A percentile compares a stretch with the other conserved stretches of the same genome.
These are phyloP conservation scores for Nymphalis c-album DNA, from an alignment of 2,888 invertebrate species.

Conservation along the genomic window DNA sequence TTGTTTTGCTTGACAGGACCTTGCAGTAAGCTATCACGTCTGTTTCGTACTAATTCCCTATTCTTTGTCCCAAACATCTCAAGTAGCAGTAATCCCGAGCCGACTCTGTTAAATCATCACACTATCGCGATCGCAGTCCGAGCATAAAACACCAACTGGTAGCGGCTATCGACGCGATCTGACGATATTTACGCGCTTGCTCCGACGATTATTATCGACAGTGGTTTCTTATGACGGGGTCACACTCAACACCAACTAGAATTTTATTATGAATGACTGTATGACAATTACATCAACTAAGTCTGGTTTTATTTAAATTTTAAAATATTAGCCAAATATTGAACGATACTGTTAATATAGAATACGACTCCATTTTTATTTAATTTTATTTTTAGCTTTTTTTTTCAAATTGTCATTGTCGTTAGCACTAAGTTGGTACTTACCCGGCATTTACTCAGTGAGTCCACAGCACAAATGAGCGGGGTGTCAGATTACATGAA, in stretches of 20 bases:
- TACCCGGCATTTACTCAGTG: slow-evolving; percentile 9
- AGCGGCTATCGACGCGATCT: slow-evolving; percentile 56
- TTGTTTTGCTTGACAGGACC: background rate
- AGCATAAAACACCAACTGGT: slow-evolving; percentile 60
- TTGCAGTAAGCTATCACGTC: background rate
- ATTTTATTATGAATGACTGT: background rate
- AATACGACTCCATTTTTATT: no score
- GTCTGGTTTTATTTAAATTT: no score
- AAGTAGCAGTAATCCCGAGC: slow-evolving; percentile 57
- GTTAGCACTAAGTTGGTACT: no score
- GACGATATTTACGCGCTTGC: slow-evolving; percentile 56
- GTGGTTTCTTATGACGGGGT: slow-evolving; percentile 52
- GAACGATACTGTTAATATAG: no score
- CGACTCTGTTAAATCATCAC: slow-evolving; percentile 63
- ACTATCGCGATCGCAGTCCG: slow-evolving; percentile 66
- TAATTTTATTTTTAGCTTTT: background rate
- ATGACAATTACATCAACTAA: no score
- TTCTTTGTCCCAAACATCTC: slow-evolving; percentile 57
- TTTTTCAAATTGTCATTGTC: no score
- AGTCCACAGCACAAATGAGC: slow-evolving; percentile 38
- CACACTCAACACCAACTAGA: slow-evolving; percentile 41
- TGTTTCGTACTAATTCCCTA: background rate
- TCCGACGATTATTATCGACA: slow-evolving; percentile 68
- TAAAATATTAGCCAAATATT: no score
- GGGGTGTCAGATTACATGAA: slow-evolving; percentile 71